These are phyloP conservation scores for Acleris emargana DNA, from an alignment of 2,888 invertebrate genomes.

Conservation along the genomic window DNA sequence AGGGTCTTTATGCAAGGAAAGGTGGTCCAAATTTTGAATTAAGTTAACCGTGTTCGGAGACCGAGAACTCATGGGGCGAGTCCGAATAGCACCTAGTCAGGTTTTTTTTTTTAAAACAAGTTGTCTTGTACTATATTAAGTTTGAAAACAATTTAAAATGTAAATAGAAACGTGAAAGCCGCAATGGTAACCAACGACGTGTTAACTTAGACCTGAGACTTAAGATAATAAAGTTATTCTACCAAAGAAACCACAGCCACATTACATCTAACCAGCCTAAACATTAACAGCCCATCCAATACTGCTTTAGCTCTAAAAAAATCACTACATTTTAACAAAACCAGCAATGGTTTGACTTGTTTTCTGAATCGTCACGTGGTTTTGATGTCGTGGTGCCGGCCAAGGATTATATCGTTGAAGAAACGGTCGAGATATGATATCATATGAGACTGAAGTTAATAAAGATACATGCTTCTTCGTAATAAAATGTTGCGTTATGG, in stretches of 20 bases:
- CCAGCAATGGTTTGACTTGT: slow-evolving; percentile 39
- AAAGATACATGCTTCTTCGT: slow-evolving; percentile 57
- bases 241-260: slow-evolving; percentile 32
- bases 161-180: slow-evolving; percentile 27
- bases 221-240: slow-evolving; percentile 45
- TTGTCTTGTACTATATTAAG: neutral
- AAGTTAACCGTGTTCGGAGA: no score
- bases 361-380: slow-evolving; percentile 25
- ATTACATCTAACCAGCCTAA: slow-evolving; percentile 12
- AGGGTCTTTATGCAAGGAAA: no score
- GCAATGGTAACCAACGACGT: slow-evolving; percentile 37
- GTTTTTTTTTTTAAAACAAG: no score
- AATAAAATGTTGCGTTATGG: slow-evolving; percentile 65
- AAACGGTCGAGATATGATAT: slow-evolving; percentile 52
- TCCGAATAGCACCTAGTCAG: no score
- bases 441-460: slow-evolving; percentile 66
- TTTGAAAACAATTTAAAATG: slow-evolving; percentile 27
- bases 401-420: slow-evolving; percentile 47
- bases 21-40: no score
- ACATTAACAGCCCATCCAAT: slow-evolving; percentile 33
- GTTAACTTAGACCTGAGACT: slow-evolving; percentile 47
- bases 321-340: neutral
- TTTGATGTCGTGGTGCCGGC: slow-evolving; percentile 38
- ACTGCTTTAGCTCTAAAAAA: slow-evolving; percentile 12
- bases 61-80: no score